Evolutionary conservation across 2,113 vertebrate species (phyloP), one percentile per base, ranked within the genome.

Genomic region (Cathartes aura): DNA sequence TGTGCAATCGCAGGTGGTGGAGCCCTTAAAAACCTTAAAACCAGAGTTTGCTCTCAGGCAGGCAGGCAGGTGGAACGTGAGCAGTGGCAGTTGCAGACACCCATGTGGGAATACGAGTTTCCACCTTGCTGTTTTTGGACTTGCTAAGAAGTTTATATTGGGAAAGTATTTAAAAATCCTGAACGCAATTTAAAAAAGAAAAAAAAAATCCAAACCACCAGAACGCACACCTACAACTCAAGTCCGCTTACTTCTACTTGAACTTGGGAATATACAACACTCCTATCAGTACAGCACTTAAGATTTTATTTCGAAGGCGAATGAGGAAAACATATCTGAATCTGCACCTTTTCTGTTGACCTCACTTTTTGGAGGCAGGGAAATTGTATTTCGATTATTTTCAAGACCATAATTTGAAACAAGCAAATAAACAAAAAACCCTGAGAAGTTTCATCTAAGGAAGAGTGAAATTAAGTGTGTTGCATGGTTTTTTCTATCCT

Each of bases 91-190:
- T 1, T 42, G 68, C 29, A 59, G 29, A 36, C 3, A 34, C 4
- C 8, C 11, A 3, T 0, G 4, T 13, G 23, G 18, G 13, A 79
- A 38, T 8, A 27, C 0, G 0, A 47, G 7, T 24, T 85, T 22
- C 18, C n/a, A 40, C 8, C 24, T 59, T 38, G 27, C 11, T 53
- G 40, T 1, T 48, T 68, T 76, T 34, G n/a, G 30, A 36, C 22
- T 70, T 64, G 5, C 7, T 45, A 53, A 53, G 19, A 71, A 76
- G 32, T 73, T 85, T 56, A 17, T 20, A 7, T 5, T 27, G 15
- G 8, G 36, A 62, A 87, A 64, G 23, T 17, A 71, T 10, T 56
- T 84, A 3, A 32, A 81, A 85, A 82, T 53, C 11, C 42, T 34
- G 18, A 85, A 48, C 16, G 14, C 43, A 73, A 52, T 27, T 64